These are phyloP conservation scores for Poecile montanus DNA, from an alignment of 2,797 vertebrate genomes.

Conservation along the genomic window DNA sequence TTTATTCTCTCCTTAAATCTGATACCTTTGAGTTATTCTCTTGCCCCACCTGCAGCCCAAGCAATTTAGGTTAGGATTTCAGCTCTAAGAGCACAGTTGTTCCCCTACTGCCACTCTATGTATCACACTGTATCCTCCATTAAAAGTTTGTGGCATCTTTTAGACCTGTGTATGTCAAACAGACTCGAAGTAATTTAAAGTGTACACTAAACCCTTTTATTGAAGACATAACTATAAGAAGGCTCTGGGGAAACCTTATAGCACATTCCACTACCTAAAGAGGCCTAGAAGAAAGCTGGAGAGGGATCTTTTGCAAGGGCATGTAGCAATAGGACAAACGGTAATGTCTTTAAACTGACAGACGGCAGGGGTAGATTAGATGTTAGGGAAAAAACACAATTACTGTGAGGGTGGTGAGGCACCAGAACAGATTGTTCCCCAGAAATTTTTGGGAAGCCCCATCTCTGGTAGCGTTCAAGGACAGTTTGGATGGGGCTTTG, in stretches of 20 bases:
- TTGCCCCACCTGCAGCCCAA: neutral
- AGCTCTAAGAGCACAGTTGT: neutral
- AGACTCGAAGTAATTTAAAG: neutral
- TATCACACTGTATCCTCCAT: neutral
- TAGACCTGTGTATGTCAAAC: neutral
- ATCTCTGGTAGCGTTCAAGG: neutral
- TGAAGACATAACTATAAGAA: neutral
- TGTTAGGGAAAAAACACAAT: fast-evolving
- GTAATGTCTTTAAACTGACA: neutral
- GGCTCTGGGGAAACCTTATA: neutral
- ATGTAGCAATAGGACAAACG: neutral
- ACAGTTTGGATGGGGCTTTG: neutral
- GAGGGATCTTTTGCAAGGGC: neutral
- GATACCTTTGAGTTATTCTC: neutral
- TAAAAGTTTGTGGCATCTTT: neutral
- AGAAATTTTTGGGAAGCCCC: neutral
- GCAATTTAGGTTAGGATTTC: neutral
- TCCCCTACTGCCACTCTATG: fast-evolving
- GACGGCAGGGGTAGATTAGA: neutral
- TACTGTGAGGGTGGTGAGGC: neutral
- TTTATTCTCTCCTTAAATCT: neutral
- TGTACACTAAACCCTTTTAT: neutral
- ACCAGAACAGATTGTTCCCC: neutral
- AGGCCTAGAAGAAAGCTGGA: neutral
- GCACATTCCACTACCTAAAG: neutral